Evolutionary conservation across 2,888 invertebrate species (phyloP).

Genomic region (Calliopum simillimum): DNA sequence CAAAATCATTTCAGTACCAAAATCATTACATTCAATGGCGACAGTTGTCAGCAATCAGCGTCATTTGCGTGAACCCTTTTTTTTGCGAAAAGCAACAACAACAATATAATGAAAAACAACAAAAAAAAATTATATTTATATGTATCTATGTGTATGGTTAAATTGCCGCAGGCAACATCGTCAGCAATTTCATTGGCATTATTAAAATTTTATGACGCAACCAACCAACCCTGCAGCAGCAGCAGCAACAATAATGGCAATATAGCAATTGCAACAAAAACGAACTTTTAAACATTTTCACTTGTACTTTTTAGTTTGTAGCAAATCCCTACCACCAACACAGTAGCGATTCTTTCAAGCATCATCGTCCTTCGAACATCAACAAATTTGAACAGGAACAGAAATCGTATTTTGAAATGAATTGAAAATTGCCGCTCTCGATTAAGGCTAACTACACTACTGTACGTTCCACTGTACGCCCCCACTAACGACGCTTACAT

Average conservation of each 20-base stretch:
- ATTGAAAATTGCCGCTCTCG: background rate
- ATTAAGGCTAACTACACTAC: too few relatives aligned
- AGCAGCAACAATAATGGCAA: background rate
- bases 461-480: too few relatives aligned
- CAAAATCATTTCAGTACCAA: constrained; percentile 8
- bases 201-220: constrained; percentile 16
- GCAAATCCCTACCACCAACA: too few relatives aligned
- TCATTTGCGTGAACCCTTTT: constrained; percentile 15
- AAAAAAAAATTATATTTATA: background rate
- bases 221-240: background rate
- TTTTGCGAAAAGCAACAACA: background rate
- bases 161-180: background rate
- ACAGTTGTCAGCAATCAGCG: constrained; percentile 23
- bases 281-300: too few relatives aligned
- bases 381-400: background rate
- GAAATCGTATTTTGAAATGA: constrained; percentile 18
- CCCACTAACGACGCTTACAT: too few relatives aligned
- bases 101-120: background rate
- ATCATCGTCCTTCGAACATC: background rate
- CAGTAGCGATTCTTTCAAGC: background rate
- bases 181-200: constrained; percentile 6
- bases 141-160: background rate
- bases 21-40: background rate
- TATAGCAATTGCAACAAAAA: background rate
- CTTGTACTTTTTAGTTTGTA: too few relatives aligned